Base-by-base conservation (phyloP, 2,888 invertebrate species). In the Zhengitettix transpicula region DNA sequence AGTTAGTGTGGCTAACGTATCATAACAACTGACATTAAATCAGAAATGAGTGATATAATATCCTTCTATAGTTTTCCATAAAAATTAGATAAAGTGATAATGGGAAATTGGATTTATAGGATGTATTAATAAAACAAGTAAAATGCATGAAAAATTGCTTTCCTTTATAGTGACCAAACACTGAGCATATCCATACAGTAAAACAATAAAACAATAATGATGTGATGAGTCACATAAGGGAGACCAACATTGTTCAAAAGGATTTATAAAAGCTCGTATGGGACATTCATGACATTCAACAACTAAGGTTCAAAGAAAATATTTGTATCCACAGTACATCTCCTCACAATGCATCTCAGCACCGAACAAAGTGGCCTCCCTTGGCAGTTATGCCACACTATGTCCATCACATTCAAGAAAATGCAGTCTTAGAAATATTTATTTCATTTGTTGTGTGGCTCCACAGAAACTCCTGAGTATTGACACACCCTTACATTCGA, bases 101-200 rank as follows among this genome's bases (percentile, higher is more conserved):
- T 7, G 7, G 28, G 28, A 28, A 28, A 28, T 28, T 28, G 28
- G 28, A 28, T 28, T 28, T 28, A 5, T 5, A 47, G n/a, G 47
- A 8, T 14, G 9, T 47, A 47, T 1, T 14, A 47, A 47, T 40
- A 55, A 40, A 61, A 62, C 52, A 63, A 61, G 59, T 57, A 59
- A 60, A 55, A 40, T 66, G 64, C 66, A 66, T 67, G 66, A 68
- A 67, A 68, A 68, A 68, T 63, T 67, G 66, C 65, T 65, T 66
- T 66, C 65, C 66, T 67, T 68, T 68, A 65, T 65, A 67, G 68
- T 67, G 68, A 69, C 67, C 67, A 68, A 68, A 69, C 68, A 69
- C 68, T 69, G 68, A 69, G 68, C 69, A 68, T 67, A 66, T 66
- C 64, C 66, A 66, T 67, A 68, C 67, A 68, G 65, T 67, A 66